Percentiles rank a stretch among this genome's conserved stretches.
These are phyloP conservation scores for Hippocampus guttulatus DNA, from an alignment of 2,113 vertebrate genomes.

Conservation along the genomic window DNA sequence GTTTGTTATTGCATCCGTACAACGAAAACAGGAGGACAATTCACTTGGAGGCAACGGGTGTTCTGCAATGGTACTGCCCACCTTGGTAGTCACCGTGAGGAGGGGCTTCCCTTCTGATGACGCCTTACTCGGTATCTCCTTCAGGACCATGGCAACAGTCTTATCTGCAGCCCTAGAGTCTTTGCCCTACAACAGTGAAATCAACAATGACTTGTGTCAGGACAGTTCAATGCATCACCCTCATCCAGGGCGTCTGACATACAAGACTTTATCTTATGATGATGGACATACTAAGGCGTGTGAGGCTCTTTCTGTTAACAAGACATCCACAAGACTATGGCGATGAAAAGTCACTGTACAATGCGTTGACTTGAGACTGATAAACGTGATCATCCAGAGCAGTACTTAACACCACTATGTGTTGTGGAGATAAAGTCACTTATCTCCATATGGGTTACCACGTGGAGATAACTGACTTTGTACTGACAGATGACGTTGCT, in stretches of 20 bases:
- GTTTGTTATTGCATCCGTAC: slow-evolving; percentile 47
- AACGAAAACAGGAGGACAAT: slow-evolving; percentile 48
- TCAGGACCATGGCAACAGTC: slow-evolving; percentile 99
- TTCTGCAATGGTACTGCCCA: slow-evolving; percentile 89
- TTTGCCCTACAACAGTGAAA: slow-evolving; percentile 99
- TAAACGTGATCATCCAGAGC: slow-evolving; percentile 43
- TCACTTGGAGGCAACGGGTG: slow-evolving; percentile 56
- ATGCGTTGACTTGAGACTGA: slow-evolving; percentile 52
- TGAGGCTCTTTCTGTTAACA: slow-evolving; percentile 46
- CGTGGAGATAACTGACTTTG: slow-evolving; percentile 13
- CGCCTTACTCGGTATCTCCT: slow-evolving; percentile 99
- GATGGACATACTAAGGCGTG: slow-evolving; percentile 40
- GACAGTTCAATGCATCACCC: slow-evolving; percentile 68
- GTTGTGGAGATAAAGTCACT: too few relatives aligned
- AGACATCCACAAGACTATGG: slow-evolving; percentile 63
- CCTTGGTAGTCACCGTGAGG: slow-evolving; percentile 98
- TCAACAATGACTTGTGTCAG: slow-evolving; percentile 97
- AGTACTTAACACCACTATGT: slow-evolving; percentile 17
- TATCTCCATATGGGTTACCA: too few relatives aligned
- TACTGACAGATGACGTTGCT: slow-evolving; percentile 10
- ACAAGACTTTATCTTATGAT: slow-evolving; percentile 53
- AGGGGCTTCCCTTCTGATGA: slow-evolving; percentile 99
- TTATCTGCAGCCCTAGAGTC: slow-evolving; percentile 99
- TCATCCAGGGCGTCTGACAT: slow-evolving; percentile 56
- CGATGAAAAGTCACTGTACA: slow-evolving; percentile 55